Conservation (phyloP, 2,113 vertebrate genomes). For the Scomber scombrus region DNA sequence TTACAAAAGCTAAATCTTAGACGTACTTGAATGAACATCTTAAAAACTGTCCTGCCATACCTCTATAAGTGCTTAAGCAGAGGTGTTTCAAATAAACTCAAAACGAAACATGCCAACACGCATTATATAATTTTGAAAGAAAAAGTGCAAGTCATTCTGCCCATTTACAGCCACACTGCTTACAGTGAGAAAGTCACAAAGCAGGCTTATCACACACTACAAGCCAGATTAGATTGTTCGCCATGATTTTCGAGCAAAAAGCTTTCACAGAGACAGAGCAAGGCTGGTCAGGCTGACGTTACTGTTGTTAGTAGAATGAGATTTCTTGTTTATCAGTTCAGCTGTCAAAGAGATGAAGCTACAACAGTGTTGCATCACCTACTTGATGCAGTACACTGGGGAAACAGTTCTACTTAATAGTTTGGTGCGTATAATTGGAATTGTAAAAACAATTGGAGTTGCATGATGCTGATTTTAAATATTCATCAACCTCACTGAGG, state of each 20-base stretch:
- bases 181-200: conserved; percentile 50
- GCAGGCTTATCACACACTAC: conserved; percentile 43
- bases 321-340: conserved; percentile 22
- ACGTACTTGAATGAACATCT: conserved; percentile 4
- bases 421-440: conserved; percentile 38
- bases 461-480: conserved; percentile 22
- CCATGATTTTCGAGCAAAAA: conserved; percentile 50
- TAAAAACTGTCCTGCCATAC: conserved; percentile 26
- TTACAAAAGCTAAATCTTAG: conserved; percentile 1
- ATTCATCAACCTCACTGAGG: neutral
- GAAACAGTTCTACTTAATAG: conserved; percentile 1
- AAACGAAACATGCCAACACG: conserved; percentile 63
- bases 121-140: conserved; percentile 26
- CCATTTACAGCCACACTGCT: conserved; percentile 42
- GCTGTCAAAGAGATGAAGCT: conserved; percentile 34
- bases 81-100: conserved; percentile 49
- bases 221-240: conserved; percentile 14
- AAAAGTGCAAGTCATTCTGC: conserved; percentile 38
- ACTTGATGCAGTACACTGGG: conserved; percentile 36
- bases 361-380: conserved; percentile 41
- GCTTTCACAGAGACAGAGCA: conserved; percentile 52
- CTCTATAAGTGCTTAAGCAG: conserved; percentile 65
- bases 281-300: conserved; percentile 31
- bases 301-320: conserved; percentile 58
- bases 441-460: neutral